phyloP scores from a whole-genome alignment of 2,888 invertebrate species.

The Ochropleura leucogaster region DNA sequence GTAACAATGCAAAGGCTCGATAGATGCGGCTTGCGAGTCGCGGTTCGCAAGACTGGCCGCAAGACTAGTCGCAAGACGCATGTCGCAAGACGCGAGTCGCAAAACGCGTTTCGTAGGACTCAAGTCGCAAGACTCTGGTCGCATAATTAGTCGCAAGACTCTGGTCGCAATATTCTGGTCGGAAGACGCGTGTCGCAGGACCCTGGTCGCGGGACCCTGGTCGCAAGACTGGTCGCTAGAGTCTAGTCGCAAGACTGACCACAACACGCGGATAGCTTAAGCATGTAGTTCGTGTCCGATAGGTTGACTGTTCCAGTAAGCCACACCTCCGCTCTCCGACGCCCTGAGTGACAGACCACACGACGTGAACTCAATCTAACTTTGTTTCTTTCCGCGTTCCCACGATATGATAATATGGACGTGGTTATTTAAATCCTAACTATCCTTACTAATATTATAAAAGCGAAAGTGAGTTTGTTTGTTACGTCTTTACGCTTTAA shows the following conservation, averaged over 20 bases:
- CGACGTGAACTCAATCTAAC: slow-evolving; percentile 80
- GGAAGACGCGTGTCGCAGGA: too few relatives aligned
- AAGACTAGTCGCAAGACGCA: neutral
- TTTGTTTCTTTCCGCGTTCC: slow-evolving; percentile 67
- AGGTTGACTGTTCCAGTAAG: neutral
- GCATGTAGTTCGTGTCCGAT: neutral
- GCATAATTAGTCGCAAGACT: neutral
- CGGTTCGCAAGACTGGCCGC: neutral
- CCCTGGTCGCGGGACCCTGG: neutral
- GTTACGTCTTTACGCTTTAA: too few relatives aligned
- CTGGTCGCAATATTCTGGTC: neutral
- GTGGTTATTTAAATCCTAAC: slow-evolving; percentile 31
- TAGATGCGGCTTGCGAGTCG: neutral
- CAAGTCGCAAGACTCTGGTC: neutral
- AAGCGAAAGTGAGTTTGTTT: too few relatives aligned
- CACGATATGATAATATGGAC: slow-evolving; percentile 60
- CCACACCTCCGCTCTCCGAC: neutral
- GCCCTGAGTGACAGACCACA: slow-evolving; percentile 72
- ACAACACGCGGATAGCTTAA: neutral
- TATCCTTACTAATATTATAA: too few relatives aligned
- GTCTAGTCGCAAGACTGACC: neutral
- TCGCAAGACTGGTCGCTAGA: neutral
- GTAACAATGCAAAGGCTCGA: too few relatives aligned
- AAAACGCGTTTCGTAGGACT: neutral
- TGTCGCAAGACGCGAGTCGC: neutral